Evolutionary conservation across 2,888 invertebrate species (phyloP).

Genomic region (Acanthosepion esculentum): DNA sequence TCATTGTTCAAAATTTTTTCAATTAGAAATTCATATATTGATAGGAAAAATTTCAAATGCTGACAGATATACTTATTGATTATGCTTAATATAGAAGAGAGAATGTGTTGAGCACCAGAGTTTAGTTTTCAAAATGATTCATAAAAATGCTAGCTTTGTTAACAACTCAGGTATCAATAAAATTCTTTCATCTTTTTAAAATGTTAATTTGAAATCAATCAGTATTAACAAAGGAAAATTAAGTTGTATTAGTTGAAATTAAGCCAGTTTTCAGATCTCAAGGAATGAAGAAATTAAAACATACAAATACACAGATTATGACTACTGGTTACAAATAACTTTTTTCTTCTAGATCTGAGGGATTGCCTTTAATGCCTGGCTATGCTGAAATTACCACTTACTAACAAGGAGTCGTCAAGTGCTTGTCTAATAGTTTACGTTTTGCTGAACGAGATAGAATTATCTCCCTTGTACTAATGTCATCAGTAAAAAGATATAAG

Average conservation of each 20-base stretch:
- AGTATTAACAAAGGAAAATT: not conserved
- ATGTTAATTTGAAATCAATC: too few species aligned
- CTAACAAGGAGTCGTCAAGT: not conserved
- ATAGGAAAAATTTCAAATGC: too few species aligned
- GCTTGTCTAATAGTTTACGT: too few species aligned
- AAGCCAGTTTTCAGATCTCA: not conserved
- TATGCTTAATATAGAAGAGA: not conserved
- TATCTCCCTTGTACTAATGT: too few species aligned
- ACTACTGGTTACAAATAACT: not conserved
- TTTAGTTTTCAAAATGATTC: not conserved
- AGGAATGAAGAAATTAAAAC: not conserved
- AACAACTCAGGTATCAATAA: not conserved
- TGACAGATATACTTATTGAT: too few species aligned
- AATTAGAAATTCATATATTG: too few species aligned
- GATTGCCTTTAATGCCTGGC: not conserved
- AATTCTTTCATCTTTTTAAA: not conserved
- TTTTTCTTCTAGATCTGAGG: not conserved
- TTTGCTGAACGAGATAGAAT: too few species aligned
- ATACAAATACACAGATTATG: not conserved
- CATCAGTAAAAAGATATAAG: too few species aligned
- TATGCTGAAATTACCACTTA: not conserved
- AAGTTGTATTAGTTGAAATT: not conserved
- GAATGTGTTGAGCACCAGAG: not conserved
- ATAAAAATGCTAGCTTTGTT: not conserved
- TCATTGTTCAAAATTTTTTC: too few species aligned